Evolutionary conservation across 2,888 invertebrate species (phyloP), one percentile per base, ranked within the genome.

Genomic region (Ennomos fuscantarius): DNA sequence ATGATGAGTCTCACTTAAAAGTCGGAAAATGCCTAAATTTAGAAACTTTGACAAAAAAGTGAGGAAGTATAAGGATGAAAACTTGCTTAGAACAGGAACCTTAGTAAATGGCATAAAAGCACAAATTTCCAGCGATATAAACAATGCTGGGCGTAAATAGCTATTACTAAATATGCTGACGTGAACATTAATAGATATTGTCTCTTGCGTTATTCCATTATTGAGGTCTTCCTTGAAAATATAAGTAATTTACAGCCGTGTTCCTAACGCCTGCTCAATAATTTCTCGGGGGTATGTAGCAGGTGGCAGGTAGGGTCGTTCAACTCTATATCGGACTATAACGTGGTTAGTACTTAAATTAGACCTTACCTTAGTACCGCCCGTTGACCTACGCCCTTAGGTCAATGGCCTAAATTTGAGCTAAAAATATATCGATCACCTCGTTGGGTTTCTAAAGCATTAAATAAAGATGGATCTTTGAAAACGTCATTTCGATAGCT

Each of bases 141-240:
- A 47, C 54, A 47, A 42, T 54, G 35, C 11, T 35, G 31, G 42
- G 43, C 33, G 48, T 43, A 42, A 55, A 45, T 13, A 45, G 40
- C 49, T 45, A 39, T 43, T 35, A 44, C 31, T 11, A 49, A 44
- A n/a, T n/a, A n/a, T 41, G 50, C 24, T 34, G 35, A 31, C 44
- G 39, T 33, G 39, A 33, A 48, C 37, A 44, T 55, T 55, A 39
- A 55, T 40, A 49, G 41, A 50, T 50, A 55, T 50, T 45, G 49
- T 35, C 44, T 5, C 43, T 39, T 24, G 24, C 24, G 6, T 31
- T 42, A 44, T 24, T 43, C 32, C 13, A 49, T 55, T 50, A 55
- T 39, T 44, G 47, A 37, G 37, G 51, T 9, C 11, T 57, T 57
- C 50, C 47, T 9, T 33, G 45, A 51, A 55, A 50, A 50, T 46